Conservation (phyloP, 2,797 vertebrate genomes). For the Megaceryle alcyon region DNA sequence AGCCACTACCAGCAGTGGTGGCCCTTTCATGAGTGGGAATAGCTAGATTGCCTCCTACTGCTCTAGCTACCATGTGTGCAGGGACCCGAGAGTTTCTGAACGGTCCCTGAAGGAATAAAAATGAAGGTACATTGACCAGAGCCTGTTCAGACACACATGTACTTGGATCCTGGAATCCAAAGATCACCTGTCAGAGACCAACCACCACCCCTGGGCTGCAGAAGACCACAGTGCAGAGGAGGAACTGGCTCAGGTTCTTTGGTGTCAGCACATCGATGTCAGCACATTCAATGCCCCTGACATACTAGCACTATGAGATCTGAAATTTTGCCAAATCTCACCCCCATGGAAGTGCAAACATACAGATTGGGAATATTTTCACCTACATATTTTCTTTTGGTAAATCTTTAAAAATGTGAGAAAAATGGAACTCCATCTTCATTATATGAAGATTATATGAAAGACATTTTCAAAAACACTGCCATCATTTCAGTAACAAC, state of each 20-base stretch:
- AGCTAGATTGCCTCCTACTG: neutral
- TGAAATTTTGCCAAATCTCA: neutral
- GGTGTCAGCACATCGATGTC: neutral
- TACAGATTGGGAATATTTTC: neutral
- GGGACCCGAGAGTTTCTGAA: neutral
- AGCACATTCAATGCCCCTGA: neutral
- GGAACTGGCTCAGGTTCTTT: neutral
- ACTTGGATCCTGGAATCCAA: neutral
- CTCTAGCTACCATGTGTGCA: neutral
- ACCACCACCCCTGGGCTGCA: neutral
- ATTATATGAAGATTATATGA: neutral
- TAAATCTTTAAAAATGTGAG: neutral
- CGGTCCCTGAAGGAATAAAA: neutral
- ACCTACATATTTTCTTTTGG: neutral
- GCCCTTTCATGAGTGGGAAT: neutral
- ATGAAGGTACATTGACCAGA: neutral
- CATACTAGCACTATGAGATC: neutral
- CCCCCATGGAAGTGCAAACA: neutral
- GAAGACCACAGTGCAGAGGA: neutral
- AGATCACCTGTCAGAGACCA: neutral
- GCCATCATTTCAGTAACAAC: neutral
- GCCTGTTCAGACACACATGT: neutral
- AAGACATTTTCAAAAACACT: neutral
- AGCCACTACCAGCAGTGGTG: neutral
- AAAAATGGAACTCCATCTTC: neutral